These are phyloP conservation scores for Chymomyza caudatula DNA, from an alignment of 2,888 invertebrate genomes.

Conservation along the genomic window DNA sequence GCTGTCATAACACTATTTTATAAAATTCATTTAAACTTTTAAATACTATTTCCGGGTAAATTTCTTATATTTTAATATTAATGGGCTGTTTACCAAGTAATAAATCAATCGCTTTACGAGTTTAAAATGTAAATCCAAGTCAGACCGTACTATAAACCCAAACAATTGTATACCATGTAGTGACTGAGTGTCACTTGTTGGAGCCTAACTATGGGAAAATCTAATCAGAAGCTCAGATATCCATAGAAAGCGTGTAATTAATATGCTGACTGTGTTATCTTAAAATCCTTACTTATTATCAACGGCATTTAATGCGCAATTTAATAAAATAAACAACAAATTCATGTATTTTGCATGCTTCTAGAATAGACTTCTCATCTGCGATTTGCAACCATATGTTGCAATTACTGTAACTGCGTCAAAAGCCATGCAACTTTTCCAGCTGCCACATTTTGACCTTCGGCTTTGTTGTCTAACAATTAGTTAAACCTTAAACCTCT, in stretches of 20 bases:
- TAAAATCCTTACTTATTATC: not conserved
- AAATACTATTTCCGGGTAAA: no score
- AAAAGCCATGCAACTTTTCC: not conserved
- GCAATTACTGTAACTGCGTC: not conserved
- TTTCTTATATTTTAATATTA: no score
- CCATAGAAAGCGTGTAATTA: not conserved
- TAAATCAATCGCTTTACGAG: no score
- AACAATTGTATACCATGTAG: no score
- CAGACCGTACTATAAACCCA: no score
- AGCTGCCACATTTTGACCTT: conserved; percentile 53
- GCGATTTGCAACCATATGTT: not conserved
- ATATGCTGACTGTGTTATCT: not conserved
- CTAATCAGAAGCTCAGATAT: not conserved
- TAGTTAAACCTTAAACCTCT: conserved; percentile 15
- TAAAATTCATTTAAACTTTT: no score
- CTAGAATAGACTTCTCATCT: not conserved
- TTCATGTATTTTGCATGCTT: not conserved
- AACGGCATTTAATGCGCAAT: not conserved
- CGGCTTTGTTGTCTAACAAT: conserved; percentile 28
- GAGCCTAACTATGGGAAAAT: not conserved
- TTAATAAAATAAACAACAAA: not conserved
- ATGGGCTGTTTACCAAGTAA: no score
- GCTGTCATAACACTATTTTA: no score
- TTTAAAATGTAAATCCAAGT: no score
- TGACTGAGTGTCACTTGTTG: no score